Evolutionary conservation across 1,140 invertebrate species (phyloP).

Genomic region (Papilio dardanus): DNA sequence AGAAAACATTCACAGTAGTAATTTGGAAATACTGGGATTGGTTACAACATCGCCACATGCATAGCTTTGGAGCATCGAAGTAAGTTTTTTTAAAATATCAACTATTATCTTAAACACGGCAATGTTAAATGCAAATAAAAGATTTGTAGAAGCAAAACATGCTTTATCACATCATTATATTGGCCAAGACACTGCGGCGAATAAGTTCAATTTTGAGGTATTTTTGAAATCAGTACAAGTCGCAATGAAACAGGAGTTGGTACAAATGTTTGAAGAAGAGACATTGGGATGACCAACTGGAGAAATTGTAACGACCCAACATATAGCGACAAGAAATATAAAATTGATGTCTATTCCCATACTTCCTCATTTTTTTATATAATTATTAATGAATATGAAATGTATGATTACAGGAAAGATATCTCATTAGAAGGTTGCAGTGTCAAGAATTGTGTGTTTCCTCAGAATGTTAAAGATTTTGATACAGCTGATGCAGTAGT

Average conservation of each 20-base stretch:
- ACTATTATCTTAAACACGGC: background rate
- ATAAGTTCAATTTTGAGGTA: too few species aligned
- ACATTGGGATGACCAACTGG: too few species aligned
- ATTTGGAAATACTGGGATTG: conserved; percentile 69
- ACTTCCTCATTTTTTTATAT: background rate
- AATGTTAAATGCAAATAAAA: background rate
- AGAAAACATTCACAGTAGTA: conserved; percentile 56
- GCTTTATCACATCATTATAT: background rate
- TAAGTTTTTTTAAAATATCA: too few species aligned
- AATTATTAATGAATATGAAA: conserved; percentile 30
- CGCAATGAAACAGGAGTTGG: too few species aligned
- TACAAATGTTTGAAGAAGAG: too few species aligned
- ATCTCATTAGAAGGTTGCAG: conserved; percentile 59
- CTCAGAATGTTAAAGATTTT: conserved; percentile 51
- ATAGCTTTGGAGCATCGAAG: conserved; percentile 48
- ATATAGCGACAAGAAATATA: too few species aligned
- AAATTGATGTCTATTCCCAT: too few species aligned
- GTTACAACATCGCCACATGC: conserved; percentile 57
- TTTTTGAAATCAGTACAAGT: too few species aligned
- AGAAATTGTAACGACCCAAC: too few species aligned
- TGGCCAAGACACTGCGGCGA: background rate
- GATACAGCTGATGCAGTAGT: conserved; percentile 62
- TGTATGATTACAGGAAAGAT: conserved; percentile 46
- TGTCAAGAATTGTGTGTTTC: conserved; percentile 67
- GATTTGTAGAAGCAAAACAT: background rate